A percentile compares a stretch with the other conserved stretches of the same genome.
Evolutionary conservation across 2,888 invertebrate genomes (phyloP).

Genomic region (Gortyna flavago): DNA sequence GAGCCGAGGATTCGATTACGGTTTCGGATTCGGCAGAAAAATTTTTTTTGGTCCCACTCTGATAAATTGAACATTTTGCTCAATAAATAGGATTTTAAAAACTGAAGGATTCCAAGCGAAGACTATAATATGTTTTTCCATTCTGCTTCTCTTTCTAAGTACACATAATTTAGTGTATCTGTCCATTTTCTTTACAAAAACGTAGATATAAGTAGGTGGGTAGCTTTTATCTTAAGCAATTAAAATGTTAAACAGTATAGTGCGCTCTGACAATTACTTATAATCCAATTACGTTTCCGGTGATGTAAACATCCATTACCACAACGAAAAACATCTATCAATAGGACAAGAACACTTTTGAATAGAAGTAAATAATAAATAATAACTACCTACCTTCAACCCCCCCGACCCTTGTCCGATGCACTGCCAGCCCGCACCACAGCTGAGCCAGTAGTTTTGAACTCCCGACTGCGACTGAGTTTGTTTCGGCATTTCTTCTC

Average conservation of each 20-base stretch:
- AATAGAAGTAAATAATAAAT: not conserved
- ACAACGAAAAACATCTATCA: not conserved
- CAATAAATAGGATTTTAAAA: not conserved
- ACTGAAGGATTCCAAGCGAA: not conserved
- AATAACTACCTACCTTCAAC: no score
- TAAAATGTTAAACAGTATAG: not conserved
- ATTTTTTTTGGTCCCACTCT: not conserved
- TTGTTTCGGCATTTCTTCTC: no score
- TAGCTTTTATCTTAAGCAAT: no score
- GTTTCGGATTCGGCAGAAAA: not conserved
- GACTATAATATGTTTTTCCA: not conserved
- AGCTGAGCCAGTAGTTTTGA: no score
- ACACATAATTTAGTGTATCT: not conserved
- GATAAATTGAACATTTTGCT: not conserved
- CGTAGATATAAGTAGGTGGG: no score
- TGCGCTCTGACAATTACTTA: not conserved
- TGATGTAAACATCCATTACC: not conserved
- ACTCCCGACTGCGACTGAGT: no score
- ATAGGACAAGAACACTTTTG: not conserved
- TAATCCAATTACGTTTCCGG: not conserved
- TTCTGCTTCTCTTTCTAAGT: not conserved
- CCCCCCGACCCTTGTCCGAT: no score
- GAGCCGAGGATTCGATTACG: not conserved
- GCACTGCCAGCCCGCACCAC: no score
- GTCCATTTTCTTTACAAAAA: not conserved